Evolutionary conservation across 1,140 invertebrate genomes (phyloP).

Genomic region (Bombus impatiens): DNA sequence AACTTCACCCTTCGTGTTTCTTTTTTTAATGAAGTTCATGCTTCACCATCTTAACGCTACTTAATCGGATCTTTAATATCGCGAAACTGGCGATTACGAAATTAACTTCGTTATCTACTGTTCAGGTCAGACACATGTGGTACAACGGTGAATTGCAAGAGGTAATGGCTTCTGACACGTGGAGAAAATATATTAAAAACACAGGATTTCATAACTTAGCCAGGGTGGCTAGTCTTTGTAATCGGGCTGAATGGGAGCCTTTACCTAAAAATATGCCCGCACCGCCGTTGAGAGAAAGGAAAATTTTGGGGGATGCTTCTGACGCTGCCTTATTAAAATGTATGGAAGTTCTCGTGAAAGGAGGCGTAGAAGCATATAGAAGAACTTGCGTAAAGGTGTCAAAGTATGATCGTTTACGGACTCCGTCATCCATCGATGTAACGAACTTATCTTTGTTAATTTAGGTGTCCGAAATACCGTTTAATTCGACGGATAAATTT

Average conservation of each 20-base stretch:
- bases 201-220: conserved; percentile 94
- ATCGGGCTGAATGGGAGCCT: conserved; percentile 96
- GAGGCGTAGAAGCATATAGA: conserved; percentile 94
- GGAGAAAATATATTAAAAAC: conserved; percentile 95
- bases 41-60: neutral
- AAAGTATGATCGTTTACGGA: neutral
- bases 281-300: conserved; percentile 85
- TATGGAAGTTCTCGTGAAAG: conserved; percentile 94
- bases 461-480: conserved; percentile 97
- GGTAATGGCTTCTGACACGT: conserved; percentile 90
- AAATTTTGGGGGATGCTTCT: conserved; percentile 95
- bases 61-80: neutral
- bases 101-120: neutral
- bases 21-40: too few relatives aligned
- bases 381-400: conserved; percentile 89
- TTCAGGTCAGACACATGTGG: conserved; percentile 91
- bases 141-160: conserved; percentile 98
- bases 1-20: neutral
- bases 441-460: conserved; percentile 80
- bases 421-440: neutral
- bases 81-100: too few relatives aligned
- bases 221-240: conserved; percentile 96
- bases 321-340: conserved; percentile 98
- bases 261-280: conserved; percentile 82
- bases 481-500: conserved; percentile 99